phyloP scores from a whole-genome alignment of 2,888 invertebrate species.

The Drosophila sordidula region DNA sequence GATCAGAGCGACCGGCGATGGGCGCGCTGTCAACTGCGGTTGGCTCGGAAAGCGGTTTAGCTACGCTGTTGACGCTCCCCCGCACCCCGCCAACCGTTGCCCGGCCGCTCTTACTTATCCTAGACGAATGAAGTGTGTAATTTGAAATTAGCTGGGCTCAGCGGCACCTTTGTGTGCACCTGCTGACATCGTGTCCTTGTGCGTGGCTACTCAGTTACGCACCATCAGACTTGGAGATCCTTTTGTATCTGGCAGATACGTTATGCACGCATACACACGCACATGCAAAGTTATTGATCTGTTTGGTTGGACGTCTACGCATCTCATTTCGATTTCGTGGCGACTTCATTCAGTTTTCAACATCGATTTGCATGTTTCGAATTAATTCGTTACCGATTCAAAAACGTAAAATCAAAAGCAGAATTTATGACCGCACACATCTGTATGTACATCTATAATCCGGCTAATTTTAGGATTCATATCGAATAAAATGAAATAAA shows the following conservation, averaged over 20 bases:
- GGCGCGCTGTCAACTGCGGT: slow-evolving; percentile 76
- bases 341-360: slow-evolving; percentile 61
- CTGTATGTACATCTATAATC: slow-evolving; percentile 71
- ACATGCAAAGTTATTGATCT: slow-evolving; percentile 31
- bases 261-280: background rate
- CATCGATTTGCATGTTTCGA: slow-evolving; percentile 61
- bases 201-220: slow-evolving; percentile 79
- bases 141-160: slow-evolving; percentile 78
- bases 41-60: slow-evolving; percentile 68
- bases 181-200: slow-evolving; percentile 63
- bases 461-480: slow-evolving; percentile 70
- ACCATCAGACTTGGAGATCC: slow-evolving; percentile 24
- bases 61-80: slow-evolving; percentile 49
- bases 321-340: slow-evolving; percentile 37
- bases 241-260: slow-evolving; percentile 10
- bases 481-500: slow-evolving; percentile 10
- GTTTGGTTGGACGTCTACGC: slow-evolving; percentile 1
- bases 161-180: slow-evolving; percentile 78
- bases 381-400: slow-evolving; percentile 68
- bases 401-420: slow-evolving; percentile 55
- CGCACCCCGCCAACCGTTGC: background rate
- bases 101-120: slow-evolving; percentile 37
- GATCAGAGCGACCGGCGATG: slow-evolving; percentile 56
- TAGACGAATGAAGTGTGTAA: slow-evolving; percentile 79
- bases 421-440: slow-evolving; percentile 73